A percentile compares a stretch with the other conserved stretches of the same genome.
Evolutionary conservation across 2,888 invertebrate species (phyloP).

Genomic region (Drosophila neotestacea): DNA sequence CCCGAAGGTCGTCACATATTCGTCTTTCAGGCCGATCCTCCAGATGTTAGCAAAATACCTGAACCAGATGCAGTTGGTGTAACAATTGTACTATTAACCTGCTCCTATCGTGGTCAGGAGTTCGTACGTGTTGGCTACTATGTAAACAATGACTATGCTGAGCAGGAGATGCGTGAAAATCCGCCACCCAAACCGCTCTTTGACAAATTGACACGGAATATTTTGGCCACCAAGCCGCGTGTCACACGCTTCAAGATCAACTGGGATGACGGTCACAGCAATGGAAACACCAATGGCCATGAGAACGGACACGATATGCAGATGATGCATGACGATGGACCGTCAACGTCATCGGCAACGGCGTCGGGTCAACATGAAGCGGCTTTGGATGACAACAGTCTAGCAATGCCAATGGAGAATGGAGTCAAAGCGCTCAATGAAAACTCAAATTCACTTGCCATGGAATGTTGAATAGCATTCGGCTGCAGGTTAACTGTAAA

Average conservation of each 20-base stretch:
- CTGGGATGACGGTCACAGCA: conserved; percentile 91
- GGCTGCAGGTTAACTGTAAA: conserved; percentile 30
- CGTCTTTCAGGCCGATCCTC: conserved; percentile 94
- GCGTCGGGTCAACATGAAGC: conserved; percentile 63
- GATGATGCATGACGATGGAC: conserved; percentile 58
- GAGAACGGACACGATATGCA: conserved; percentile 70
- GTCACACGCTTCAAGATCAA: conserved; percentile 99
- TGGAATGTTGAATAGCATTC: conserved; percentile 83
- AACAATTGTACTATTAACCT: conserved; percentile 97
- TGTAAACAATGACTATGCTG: conserved; percentile 98
- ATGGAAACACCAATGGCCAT: conserved; percentile 59
- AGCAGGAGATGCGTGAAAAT: conserved; percentile 96
- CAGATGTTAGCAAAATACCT: conserved; percentile 96
- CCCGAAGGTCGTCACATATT: conserved; percentile 97
- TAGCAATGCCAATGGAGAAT: conserved; percentile 83
- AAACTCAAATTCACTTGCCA: conserved; percentile 85
- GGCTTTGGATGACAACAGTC: conserved; percentile 83
- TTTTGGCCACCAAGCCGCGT: conserved; percentile 93
- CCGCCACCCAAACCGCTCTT: conserved; percentile 96
- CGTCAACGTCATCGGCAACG: conserved; percentile 66
- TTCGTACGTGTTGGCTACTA: conserved; percentile 99
- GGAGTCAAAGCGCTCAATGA: conserved; percentile 83
- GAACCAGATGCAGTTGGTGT: conserved; percentile 99
- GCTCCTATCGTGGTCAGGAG: conserved; percentile 96
- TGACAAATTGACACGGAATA: conserved; percentile 92